Evolutionary conservation across 2,888 invertebrate species (phyloP), one percentile per base, ranked within the genome.

Genomic region (Cylloceria caligata): DNA sequence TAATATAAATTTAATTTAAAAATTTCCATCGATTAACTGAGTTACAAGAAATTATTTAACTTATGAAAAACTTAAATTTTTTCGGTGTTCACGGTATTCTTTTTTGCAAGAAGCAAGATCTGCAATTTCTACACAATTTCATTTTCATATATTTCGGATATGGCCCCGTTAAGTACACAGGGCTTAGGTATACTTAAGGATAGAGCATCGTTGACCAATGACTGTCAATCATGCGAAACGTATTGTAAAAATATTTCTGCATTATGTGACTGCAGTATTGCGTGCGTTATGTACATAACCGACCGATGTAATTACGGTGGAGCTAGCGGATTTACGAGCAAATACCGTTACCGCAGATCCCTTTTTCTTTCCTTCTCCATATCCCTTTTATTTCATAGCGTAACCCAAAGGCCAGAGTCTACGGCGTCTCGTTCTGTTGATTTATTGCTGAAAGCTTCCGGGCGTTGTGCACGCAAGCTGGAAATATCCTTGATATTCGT

Each of bases 401-500:
- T 4, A 60, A 47, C 60, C 57, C 42, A 68, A 80, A 60, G 57
- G 57, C 55, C 69, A 45, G 36, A 64, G 62, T 64, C 75, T 52
- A 39, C 64, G 52, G 47, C 76, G 72, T 76, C 76, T 81, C 57
- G 49, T 47, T 34, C 60, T 36, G 16, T 60, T 76, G 80, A 81
- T 81, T 81, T 81, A 76, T 62, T 47, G 67, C 72, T 13, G 13
- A 49, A 69, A 39, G 72, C 73, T 83, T 83, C 65, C 76, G 74
- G 49, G 60, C 49, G 36, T 34, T 67, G 52, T 75, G 65, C 72
- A 73, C 75, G 79, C 81, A 57, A 81, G 57, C 81, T 76, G 75
- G 76, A 65, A 83, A 81, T 84, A 85, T 85, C 67, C 71, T 75
- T 78, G 67, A 86, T 83, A 76, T 76, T 67, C 80, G 76, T 67